These are phyloP conservation scores for Paradoxurus hermaphroditus DNA, from an alignment of 2,113 vertebrate genomes.

Conservation along the genomic window DNA sequence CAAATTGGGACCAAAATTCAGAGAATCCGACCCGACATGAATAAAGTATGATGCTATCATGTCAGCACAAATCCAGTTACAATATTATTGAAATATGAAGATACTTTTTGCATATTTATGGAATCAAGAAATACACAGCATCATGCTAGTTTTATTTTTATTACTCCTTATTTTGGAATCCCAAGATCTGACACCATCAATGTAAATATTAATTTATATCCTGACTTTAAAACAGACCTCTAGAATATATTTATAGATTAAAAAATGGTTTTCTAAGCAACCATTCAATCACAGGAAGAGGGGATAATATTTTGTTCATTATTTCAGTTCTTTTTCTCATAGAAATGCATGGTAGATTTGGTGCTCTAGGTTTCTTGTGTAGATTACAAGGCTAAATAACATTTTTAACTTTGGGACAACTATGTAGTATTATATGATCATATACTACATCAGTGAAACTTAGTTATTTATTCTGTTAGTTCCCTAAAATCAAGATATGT, in stretches of 20 bases:
- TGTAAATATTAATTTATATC: background rate
- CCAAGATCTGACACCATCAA: background rate
- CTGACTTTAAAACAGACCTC: background rate
- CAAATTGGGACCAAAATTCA: background rate
- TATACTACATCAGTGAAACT: background rate
- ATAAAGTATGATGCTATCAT: background rate
- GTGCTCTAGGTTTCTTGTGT: background rate
- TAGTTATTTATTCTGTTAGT: background rate
- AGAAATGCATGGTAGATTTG: background rate
- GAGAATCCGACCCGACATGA: background rate
- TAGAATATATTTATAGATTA: background rate
- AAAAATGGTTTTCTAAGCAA: slow-evolving; percentile 19
- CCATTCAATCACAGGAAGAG: background rate
- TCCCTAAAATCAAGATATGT: background rate
- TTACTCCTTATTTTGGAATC: slow-evolving; percentile 10
- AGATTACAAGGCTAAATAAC: background rate
- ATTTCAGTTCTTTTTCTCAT: background rate
- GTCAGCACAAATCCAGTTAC: background rate
- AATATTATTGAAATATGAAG: background rate
- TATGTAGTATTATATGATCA: background rate
- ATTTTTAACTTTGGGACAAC: background rate
- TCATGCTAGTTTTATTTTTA: background rate
- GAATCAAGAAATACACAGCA: background rate
- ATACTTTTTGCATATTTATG: background rate
- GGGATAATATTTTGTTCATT: background rate